Conservation (phyloP, 2,888 invertebrate genomes). For the Digitonthophagus gazella region DNA sequence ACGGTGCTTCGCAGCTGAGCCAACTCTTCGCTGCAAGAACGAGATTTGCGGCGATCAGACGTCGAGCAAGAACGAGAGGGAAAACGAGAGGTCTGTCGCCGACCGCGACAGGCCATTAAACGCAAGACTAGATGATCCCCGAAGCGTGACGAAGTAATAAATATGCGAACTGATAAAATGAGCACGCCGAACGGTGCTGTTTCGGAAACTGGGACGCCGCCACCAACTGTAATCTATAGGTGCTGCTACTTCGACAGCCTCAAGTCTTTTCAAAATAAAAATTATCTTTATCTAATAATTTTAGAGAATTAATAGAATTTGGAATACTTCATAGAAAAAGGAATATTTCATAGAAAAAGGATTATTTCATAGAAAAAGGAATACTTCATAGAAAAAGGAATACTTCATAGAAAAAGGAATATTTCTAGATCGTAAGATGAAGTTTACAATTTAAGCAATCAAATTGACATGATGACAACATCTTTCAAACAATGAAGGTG, state of each 20-base stretch:
- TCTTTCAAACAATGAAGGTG: too few relatives aligned
- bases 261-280: neutral
- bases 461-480: too few relatives aligned
- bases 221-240: neutral
- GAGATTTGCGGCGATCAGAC: neutral
- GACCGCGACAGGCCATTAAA: constrained; percentile 17
- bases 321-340: too few relatives aligned
- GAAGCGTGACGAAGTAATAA: constrained; percentile 32
- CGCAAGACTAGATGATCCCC: constrained; percentile 33
- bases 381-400: too few relatives aligned
- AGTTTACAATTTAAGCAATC: too few relatives aligned
- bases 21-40: neutral
- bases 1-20: constrained; percentile 30
- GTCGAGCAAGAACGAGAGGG: constrained; percentile 12
- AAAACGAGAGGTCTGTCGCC: constrained; percentile 13
- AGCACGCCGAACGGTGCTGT: constrained; percentile 18
- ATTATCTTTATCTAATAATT: neutral
- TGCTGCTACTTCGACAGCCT: neutral
- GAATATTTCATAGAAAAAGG: too few relatives aligned
- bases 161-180: constrained; percentile 21
- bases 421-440: too few relatives aligned
- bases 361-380: too few relatives aligned
- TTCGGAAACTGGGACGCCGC: constrained; percentile 8
- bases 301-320: too few relatives aligned
- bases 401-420: too few relatives aligned